Base-by-base conservation (phyloP, 2,113 vertebrate species). In the Brachyhypopomus occidentalis region DNA sequence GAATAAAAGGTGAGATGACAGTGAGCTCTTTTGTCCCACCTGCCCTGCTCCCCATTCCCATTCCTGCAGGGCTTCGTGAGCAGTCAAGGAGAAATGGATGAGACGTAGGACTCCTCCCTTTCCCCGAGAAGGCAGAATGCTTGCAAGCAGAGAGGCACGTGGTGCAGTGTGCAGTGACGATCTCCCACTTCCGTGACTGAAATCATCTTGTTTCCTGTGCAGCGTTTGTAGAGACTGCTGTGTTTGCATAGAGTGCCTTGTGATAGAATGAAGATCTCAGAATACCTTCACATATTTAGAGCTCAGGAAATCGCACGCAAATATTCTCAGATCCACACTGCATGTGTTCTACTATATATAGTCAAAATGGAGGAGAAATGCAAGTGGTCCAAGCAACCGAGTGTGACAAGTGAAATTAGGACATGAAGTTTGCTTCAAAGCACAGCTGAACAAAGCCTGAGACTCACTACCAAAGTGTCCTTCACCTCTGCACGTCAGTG, bases 391-490 rank as follows among this genome's bases (percentile, higher is more conserved):
- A 79, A 84, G 87, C 79, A 86, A 85, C 74, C 67, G 16, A 82
- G 84, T 85, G 86, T 88, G 88, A 84, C 88, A 85, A 84, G 83
- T 69, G 72, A 84, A 90, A 91, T 90, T 87, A 88, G 87, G 83
- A 91, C 75, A 84, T 85, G 78, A 87, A 85, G 88, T 87, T 84
- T 85, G 77, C 86, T 90, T 91, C 88, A 92, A 91, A 90, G 89
- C 63, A 34, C 76, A 38, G 59, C 76, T 79, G 84, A 88, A 86
- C 86, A 87, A 88, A 90, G 86, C 78, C 75, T 52, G 80, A 82
- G 81, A 79, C 59, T 83, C 77, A 72, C 77, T 79, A 78, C 81
- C 66, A 84, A 84, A 88, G 83, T 89, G 89, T 91, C 91, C 90
- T 90, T 91, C 89, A 91, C 89, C 86, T 90, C 79, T 84, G 78